Evolutionary conservation across 2,113 vertebrate genomes (phyloP).

Genomic region (Nyctereutes procyonoides): DNA sequence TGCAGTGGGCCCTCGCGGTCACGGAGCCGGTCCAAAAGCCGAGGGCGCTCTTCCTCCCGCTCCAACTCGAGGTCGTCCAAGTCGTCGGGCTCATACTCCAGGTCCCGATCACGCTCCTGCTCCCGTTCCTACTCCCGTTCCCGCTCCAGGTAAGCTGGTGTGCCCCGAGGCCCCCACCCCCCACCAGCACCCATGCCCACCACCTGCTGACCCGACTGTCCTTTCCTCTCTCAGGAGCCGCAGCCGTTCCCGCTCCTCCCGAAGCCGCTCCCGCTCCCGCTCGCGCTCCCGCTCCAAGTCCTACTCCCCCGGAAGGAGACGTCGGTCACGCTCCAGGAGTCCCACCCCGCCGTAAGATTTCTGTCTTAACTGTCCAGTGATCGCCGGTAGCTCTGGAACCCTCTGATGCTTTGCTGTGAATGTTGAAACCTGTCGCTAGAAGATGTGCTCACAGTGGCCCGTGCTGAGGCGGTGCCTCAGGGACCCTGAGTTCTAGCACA

Average conservation of each 20-base stretch:
- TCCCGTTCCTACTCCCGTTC: constrained; percentile 95
- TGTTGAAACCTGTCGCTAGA: constrained; percentile 23
- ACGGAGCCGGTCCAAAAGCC: constrained; percentile 94
- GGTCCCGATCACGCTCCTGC: constrained; percentile 92
- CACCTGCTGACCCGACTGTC: rapidly evolving
- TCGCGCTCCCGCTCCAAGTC: constrained; percentile 92
- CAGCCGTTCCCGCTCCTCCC: constrained; percentile 93
- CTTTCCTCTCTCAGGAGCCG: constrained; percentile 87
- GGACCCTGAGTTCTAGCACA: not conserved
- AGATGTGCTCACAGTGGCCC: not conserved
- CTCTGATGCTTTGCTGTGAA: constrained; percentile 36
- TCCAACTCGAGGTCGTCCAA: constrained; percentile 97
- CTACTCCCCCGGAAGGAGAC: constrained; percentile 90
- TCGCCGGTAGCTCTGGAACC: not conserved
- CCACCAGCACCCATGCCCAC: too few relatives aligned
- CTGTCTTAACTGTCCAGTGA: not conserved
- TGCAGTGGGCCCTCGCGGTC: constrained; percentile 90
- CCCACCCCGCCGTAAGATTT: constrained; percentile 94
- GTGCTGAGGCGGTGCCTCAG: not conserved
- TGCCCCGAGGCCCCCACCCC: too few relatives aligned
- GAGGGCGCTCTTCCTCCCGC: constrained; percentile 94
- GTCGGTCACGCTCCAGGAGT: constrained; percentile 91
- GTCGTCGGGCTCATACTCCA: constrained; percentile 92
- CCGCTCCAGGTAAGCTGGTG: constrained; percentile 90
- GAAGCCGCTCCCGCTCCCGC: constrained; percentile 91